Evolutionary conservation across 2,888 invertebrate genomes (phyloP).

Genomic region (Diploptera punctata): DNA sequence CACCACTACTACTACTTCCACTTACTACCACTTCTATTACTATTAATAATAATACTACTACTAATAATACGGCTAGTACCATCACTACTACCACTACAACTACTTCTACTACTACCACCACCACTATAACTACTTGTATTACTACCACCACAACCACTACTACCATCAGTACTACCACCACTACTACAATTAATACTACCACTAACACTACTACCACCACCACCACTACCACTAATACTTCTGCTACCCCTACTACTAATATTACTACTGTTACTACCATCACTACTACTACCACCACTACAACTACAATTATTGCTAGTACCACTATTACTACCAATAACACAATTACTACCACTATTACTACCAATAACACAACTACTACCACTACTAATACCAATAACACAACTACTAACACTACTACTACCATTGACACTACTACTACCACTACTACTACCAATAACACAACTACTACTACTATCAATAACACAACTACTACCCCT

Average conservation of each 20-base stretch:
- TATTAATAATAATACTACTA: not conserved
- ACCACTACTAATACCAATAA: not conserved
- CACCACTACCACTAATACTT: not conserved
- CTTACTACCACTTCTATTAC: not conserved
- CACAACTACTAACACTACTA: not conserved
- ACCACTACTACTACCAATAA: not conserved
- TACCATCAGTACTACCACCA: not conserved
- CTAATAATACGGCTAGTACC: not conserved
- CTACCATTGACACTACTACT: not conserved
- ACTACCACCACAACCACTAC: not conserved
- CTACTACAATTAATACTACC: not conserved
- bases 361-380: too few relatives aligned
- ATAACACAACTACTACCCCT: not conserved
- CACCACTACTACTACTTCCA: not conserved
- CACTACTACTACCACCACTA: not conserved
- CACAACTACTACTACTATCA: not conserved
- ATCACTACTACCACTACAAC: not conserved
- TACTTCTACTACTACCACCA: not conserved
- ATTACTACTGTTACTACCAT: not conserved
- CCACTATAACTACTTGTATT: not conserved
- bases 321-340: not conserved
- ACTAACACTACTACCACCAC: not conserved
- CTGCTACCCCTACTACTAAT: too few relatives aligned
- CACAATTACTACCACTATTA: not conserved
- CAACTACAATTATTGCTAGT: not conserved